Evolutionary conservation across 2,888 invertebrate species (phyloP).

Genomic region (Dilophus febrilis): DNA sequence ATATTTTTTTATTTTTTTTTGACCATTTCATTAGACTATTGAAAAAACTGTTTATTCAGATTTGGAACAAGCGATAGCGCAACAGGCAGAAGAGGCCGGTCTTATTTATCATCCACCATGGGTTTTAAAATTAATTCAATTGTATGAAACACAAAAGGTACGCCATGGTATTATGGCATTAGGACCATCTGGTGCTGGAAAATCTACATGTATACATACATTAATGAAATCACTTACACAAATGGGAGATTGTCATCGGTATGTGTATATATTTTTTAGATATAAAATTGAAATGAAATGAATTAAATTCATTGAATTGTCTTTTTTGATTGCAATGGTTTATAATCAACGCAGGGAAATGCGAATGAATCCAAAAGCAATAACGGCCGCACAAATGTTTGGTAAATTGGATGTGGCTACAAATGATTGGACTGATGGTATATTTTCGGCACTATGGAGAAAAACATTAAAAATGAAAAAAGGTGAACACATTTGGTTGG

Average conservation of each 20-base stretch:
- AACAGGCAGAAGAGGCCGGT: slow-evolving; percentile 63
- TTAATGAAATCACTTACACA: slow-evolving; percentile 82
- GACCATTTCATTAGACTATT: slow-evolving; percentile 33
- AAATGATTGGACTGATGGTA: slow-evolving; percentile 97
- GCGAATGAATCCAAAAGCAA: slow-evolving; percentile 97
- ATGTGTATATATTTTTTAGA: slow-evolving; percentile 15
- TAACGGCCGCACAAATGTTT: slow-evolving; percentile 96
- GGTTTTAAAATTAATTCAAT: slow-evolving; percentile 86
- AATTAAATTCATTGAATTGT: neutral
- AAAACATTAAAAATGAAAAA: slow-evolving; percentile 80
- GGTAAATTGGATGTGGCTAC: slow-evolving; percentile 91
- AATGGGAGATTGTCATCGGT: slow-evolving; percentile 69
- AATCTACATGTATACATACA: slow-evolving; percentile 74
- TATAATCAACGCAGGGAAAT: slow-evolving; percentile 52
- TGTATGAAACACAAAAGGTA: slow-evolving; percentile 89
- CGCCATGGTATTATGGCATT: slow-evolving; percentile 93
- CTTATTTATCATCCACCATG: slow-evolving; percentile 87
- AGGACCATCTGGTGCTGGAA: slow-evolving; percentile 89
- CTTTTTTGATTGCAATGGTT: neutral
- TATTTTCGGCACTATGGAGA: slow-evolving; percentile 91
- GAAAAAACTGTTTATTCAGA: slow-evolving; percentile 85
- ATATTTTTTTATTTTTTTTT: neutral
- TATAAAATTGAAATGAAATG: neutral
- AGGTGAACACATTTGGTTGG: slow-evolving; percentile 83
- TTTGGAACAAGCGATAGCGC: slow-evolving; percentile 71